Evolutionary conservation across 1,140 invertebrate species (phyloP), one percentile per base, ranked within the genome.

Genomic region (Hylaeus volcanicus): DNA sequence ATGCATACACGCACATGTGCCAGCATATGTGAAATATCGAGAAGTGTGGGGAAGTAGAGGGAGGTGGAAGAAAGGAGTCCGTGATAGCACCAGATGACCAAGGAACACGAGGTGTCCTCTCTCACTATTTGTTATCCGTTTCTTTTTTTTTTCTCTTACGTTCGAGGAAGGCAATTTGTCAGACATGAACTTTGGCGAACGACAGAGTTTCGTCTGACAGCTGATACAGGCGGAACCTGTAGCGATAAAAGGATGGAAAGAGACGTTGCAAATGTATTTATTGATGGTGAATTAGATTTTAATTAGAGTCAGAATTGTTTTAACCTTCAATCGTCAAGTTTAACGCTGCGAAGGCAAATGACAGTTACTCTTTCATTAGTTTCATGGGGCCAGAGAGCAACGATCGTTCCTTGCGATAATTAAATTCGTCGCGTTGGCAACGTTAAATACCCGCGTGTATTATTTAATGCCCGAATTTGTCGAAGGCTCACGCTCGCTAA

Each of bases 11-110:
- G 68, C 71, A 79, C 72, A 71, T 82, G 72, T 72, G 68, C 60
- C 74, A 60, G 74, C 63, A 51, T 82, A 55, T 55, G 76, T 86
- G 75, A 85, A 86, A 73, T 9, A 64, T 81, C 75, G 73, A 81
- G 61, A 79, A 68, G 74, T 61, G 39, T 48, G 82, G 73, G 45
- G 48, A 39, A 66, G 48, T 5, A 69, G 64, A 55, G 12, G 58
- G 51, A 48, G 41, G 45, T 15, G 56, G n/a, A 78, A 43, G 37
- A 26, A 37, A 43, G 11, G 1, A n/a, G 41, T 0, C 12, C 5
- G 14, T 43, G n/a, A 12, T 15, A 15, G 2, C 5, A 65, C 55
- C 3, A 2, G 8, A 9, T 43, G 53, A 51, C 12, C n/a, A 71
- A 77, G 58, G 51, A 51, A 74, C 37, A 39, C 37, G 58, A 61